These are phyloP conservation scores for Umimayanthus chanpuru DNA, from an alignment of 92 coral and sea anemone genomes.

Conservation along the genomic window DNA sequence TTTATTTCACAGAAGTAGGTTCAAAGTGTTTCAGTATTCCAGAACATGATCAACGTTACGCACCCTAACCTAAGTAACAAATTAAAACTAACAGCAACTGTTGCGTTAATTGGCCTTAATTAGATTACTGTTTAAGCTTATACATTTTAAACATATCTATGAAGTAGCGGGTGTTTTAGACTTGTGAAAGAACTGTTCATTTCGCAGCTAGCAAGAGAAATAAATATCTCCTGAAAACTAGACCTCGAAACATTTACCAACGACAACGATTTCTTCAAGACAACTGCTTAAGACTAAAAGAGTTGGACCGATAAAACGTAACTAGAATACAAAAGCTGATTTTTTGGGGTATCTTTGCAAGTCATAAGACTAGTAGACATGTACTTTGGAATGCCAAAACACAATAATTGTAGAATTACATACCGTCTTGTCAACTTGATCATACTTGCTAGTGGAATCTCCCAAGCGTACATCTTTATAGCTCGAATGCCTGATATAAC, in stretches of 20 bases:
- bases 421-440: slow-evolving; percentile 30
- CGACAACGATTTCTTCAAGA: too few species aligned
- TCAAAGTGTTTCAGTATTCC: too few species aligned
- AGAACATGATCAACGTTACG: too few species aligned
- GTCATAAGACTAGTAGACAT: too few species aligned
- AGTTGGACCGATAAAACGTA: too few species aligned
- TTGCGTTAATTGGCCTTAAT: too few species aligned
- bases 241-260: too few species aligned
- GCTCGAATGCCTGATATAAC: slow-evolving; percentile 26
- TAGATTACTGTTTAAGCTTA: neutral
- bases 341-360: neutral
- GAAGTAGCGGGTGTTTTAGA: neutral
- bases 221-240: neutral
- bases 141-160: neutral
- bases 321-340: neutral
- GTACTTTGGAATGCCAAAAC: neutral
- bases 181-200: neutral
- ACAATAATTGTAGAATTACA: neutral
- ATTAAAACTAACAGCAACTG: too few species aligned
- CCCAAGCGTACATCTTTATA: slow-evolving; percentile 41
- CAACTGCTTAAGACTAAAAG: too few species aligned
- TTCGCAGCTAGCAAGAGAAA: neutral
- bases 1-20: too few species aligned
- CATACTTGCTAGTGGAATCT: slow-evolving; percentile 22
- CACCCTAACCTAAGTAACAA: too few species aligned